These are phyloP conservation scores for Hystrix cristata DNA, from an alignment of 2,113 vertebrate species.

Conservation along the genomic window DNA sequence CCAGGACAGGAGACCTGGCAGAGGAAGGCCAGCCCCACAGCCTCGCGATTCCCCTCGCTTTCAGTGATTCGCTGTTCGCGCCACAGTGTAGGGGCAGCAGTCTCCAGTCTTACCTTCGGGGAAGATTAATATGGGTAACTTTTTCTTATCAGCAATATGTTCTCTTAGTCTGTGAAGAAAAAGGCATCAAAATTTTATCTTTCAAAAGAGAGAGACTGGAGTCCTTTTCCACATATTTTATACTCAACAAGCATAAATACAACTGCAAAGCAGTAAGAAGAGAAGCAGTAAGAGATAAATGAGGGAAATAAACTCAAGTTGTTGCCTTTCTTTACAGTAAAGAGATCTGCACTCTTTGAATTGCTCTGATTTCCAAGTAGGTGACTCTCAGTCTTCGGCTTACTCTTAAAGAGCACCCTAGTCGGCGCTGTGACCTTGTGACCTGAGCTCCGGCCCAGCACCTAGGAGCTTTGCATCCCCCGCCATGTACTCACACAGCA, in stretches of 20 bases:
- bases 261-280: not conserved
- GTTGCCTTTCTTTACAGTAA: not conserved
- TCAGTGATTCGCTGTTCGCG: too few relatives aligned
- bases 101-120: slow-evolving; percentile 94
- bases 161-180: slow-evolving; percentile 91
- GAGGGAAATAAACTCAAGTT: not conserved
- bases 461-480: not conserved
- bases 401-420: not conserved
- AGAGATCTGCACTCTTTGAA: not conserved
- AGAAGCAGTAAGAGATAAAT: not conserved
- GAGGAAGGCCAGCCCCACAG: not conserved
- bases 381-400: not conserved
- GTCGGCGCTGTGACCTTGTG: not conserved
- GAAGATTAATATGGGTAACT: slow-evolving; percentile 97
- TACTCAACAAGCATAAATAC: not conserved
- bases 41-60: not conserved
- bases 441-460: not conserved
- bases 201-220: not conserved
- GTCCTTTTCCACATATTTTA: not conserved
- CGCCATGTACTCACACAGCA: not conserved
- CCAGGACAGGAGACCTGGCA: not conserved
- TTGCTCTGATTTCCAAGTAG: not conserved
- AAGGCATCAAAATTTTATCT: slow-evolving; percentile 44
- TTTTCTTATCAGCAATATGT: slow-evolving; percentile 93
- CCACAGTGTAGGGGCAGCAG: not conserved